phyloP scores from a whole-genome alignment of 1,140 invertebrate species.

The Augochlora pura region DNA sequence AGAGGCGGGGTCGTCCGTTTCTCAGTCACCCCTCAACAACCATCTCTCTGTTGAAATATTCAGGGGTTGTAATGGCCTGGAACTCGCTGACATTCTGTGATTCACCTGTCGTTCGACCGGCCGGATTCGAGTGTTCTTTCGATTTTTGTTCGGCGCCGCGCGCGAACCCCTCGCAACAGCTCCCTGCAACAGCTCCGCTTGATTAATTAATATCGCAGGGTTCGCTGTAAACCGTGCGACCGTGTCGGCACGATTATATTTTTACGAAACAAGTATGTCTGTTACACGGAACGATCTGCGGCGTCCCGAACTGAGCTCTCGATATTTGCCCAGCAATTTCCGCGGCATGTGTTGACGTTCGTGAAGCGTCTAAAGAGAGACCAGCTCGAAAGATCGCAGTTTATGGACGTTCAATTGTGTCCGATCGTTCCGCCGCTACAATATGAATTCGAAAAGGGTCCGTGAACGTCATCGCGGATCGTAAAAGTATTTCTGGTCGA shows the following conservation, averaged over 20 bases:
- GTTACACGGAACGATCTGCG: too few relatives aligned
- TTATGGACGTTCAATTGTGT: too few relatives aligned
- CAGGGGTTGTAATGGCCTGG: conserved; percentile 67
- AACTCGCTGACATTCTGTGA: conserved; percentile 60
- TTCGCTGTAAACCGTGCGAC: neutral
- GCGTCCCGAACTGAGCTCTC: too few relatives aligned
- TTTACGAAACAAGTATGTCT: too few relatives aligned
- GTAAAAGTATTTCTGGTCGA: neutral
- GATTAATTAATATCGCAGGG: too few relatives aligned
- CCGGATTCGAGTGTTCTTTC: conserved; percentile 39
- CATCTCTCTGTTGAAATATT: conserved; percentile 64
- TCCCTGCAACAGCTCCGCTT: neutral
- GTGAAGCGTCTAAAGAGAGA: too few relatives aligned
- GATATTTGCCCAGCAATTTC: too few relatives aligned
- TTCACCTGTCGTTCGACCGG: conserved; percentile 58
- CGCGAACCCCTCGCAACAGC: neutral
- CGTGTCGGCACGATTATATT: too few relatives aligned
- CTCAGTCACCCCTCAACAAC: conserved; percentile 57
- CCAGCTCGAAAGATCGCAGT: neutral
- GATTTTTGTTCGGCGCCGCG: conserved; percentile 34
- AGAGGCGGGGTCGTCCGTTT: conserved; percentile 66
- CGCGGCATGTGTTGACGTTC: too few relatives aligned
- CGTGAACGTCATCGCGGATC: neutral
- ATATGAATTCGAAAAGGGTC: too few relatives aligned
- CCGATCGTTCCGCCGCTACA: too few relatives aligned